Evolutionary conservation across 2,797 vertebrate species (phyloP), one percentile per base, ranked within the genome.

Genomic region (Australoheros facetus): DNA sequence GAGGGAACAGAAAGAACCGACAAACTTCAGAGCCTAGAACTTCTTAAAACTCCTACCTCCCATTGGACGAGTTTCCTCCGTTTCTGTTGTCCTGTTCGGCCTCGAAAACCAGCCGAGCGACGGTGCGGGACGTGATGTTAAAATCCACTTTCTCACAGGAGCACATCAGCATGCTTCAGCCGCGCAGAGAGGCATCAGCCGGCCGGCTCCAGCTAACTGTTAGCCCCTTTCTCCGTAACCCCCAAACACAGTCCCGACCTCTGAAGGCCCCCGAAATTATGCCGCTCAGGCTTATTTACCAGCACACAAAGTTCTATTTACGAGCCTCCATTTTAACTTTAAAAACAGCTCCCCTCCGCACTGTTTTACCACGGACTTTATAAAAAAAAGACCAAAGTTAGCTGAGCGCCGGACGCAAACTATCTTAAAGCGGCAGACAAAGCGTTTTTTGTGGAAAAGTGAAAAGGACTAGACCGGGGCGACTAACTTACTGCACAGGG

Each of bases 91-190:
- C 94, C 58, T 92, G 94, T 80, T 96, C 96, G 89, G 95, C 95
- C 89, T 95, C 94, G 60, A 89, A 95, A 64, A 95, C 92, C 16
- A 94, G 93, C 88, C 94, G 94, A 74, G 94, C 90, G 62, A 96
- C 94, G 74, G 93, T 92, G 55, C 94, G 94, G 42, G 94, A 78
- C 17, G 94, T 82, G 37, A 95, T 79, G 88, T 93, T 95, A 88
- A 95, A 95, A 89, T 96, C 95, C 92, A 93, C 92, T 93, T 96
- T 96, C 55, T 96, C 95, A 74, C 92, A 94, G 82, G 96, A 96
- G 86, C 94, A 96, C 95, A 95, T 96, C 89, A 95, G 91, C 95
- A 95, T 95, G 42, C 80, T 34, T 93, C 30, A 4, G 64, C 1
- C 1, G 78, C 80, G 64, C 48, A 4, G 42, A 78, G 74, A 62